A percentile compares a stretch with the other conserved stretches of the same genome.
These are phyloP conservation scores for Meloe dianella DNA, from an alignment of 2,888 invertebrate genomes.

Conservation along the genomic window DNA sequence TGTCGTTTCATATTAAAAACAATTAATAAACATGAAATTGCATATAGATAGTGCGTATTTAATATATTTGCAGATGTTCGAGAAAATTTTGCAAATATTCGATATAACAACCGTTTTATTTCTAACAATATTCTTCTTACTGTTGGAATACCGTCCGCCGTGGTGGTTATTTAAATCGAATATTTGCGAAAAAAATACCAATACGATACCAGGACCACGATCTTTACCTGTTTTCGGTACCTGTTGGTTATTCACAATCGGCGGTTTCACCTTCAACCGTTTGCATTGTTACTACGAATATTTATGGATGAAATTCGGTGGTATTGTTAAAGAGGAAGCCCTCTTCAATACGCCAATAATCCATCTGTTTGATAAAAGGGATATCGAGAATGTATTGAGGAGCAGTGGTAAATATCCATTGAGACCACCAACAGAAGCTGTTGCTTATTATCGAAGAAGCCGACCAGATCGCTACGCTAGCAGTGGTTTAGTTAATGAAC, in stretches of 20 bases:
- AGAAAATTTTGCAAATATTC: slow-evolving; percentile 36
- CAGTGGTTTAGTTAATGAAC: slow-evolving; percentile 84
- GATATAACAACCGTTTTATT: slow-evolving; percentile 41
- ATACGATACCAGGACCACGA: slow-evolving; percentile 75
- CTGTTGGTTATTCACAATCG: slow-evolving; percentile 76
- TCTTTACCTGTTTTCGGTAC: slow-evolving; percentile 78
- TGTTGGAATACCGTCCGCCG: slow-evolving; percentile 50
- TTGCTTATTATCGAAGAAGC: slow-evolving; percentile 74
- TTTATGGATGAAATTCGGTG: slow-evolving; percentile 75
- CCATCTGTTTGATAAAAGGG: slow-evolving; percentile 72
- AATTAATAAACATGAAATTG: not conserved
- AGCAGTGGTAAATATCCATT: slow-evolving; percentile 77
- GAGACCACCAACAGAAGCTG: slow-evolving; percentile 82
- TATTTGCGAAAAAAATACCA: slow-evolving; percentile 30
- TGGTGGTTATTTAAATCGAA: slow-evolving; percentile 46
- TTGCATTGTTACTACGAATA: slow-evolving; percentile 81
- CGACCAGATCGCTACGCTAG: slow-evolving; percentile 82
- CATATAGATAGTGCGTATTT: too few species aligned
- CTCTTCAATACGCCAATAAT: slow-evolving; percentile 76
- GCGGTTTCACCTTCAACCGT: slow-evolving; percentile 73
- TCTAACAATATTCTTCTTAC: slow-evolving; percentile 44
- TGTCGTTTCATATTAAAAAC: not conserved
- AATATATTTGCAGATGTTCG: slow-evolving; percentile 39
- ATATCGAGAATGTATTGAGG: slow-evolving; percentile 78
- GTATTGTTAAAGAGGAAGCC: slow-evolving; percentile 78